A percentile compares a stretch with the other conserved stretches of the same genome.
Conservation (phyloP, 2,888 invertebrate species). For the Tachystola acroxantha region DNA sequence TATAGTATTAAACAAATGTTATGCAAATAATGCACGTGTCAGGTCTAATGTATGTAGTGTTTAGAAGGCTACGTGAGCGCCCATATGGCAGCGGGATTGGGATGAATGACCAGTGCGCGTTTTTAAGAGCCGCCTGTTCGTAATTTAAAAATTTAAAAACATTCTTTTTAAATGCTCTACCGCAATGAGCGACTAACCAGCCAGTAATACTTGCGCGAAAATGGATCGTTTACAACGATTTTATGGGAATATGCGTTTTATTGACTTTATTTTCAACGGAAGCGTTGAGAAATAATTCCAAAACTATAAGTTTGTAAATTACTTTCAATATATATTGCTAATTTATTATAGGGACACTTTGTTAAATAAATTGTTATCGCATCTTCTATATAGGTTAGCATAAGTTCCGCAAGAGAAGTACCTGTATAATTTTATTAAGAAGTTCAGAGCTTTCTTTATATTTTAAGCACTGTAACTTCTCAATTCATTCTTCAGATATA, state of each 20-base stretch:
- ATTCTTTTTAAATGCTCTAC: constrained; percentile 32
- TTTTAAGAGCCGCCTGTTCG: constrained; percentile 48
- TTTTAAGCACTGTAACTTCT: too few species aligned
- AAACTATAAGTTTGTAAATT: background rate
- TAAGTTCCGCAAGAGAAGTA: too few species aligned
- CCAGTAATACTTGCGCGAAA: constrained; percentile 14
- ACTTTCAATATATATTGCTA: background rate
- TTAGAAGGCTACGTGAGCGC: constrained; percentile 44
- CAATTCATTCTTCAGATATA: too few species aligned
- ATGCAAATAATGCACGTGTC: constrained; percentile 57
- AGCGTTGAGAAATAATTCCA: background rate
- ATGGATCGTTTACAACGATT: background rate
- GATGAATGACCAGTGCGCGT: constrained; percentile 63
- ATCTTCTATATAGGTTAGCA: too few species aligned
- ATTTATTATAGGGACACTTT: background rate
- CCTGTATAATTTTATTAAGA: too few species aligned
- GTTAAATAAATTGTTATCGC: too few species aligned
- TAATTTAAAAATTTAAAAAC: constrained; percentile 43
- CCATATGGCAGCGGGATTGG: constrained; percentile 57
- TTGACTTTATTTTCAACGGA: too few species aligned
- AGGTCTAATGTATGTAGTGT: constrained; percentile 34
- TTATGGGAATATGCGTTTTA: background rate
- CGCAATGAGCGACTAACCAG: constrained; percentile 18
- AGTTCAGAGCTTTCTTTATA: too few species aligned
- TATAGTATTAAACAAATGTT: too few species aligned